Base-by-base conservation (phyloP, 2,888 invertebrate species). In the Gonocerus acuteangulatus region DNA sequence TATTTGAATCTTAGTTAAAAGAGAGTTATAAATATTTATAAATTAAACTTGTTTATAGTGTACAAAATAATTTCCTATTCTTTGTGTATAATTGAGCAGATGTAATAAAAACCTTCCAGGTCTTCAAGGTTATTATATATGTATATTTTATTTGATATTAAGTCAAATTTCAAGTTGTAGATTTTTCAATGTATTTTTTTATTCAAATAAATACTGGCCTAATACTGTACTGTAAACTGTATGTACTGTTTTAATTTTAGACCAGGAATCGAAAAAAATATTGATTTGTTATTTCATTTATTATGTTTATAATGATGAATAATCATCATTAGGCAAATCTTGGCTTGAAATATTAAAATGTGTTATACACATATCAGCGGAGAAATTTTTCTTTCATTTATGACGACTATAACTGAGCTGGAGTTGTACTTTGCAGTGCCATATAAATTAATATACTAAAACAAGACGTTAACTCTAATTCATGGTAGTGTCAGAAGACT, bases 11-110 rank as follows among this genome's bases (percentile, higher is more conserved):
- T 19, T 48, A 34, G 49, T 60, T 65, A 60, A 57, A 60, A 56
- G 34, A 60, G 51, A 64, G 32, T 48, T 62, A 42, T 49, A 51
- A 47, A 54, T 58, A 42, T 61, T 60, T 39, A 32, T 32, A 48
- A 56, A 57, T 44, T 36, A 58, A 64, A 62, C 51, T 57, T 65
- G 62, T 65, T 62, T 62, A 65, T 65, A 65, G 61, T 45, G 62
- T 62, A 62, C 45, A 65, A 64, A 62, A 60, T 62, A 56, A 62
- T 60, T 62, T 56, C 22, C 51, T 45, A 60, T 45, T 52, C 27
- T 52, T 48, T 61, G 54, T 45, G 45, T 61, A 47, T 52, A 54
- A 48, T 39, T 47, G 27, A 34, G 4, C 2, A 32, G 23, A 27
- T 32, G 22, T 47, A 23, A 49, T 49, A 18, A 44, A 39, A 61